These are phyloP conservation scores for Electrona antarctica DNA, from an alignment of 2,113 vertebrate species.

Conservation along the genomic window DNA sequence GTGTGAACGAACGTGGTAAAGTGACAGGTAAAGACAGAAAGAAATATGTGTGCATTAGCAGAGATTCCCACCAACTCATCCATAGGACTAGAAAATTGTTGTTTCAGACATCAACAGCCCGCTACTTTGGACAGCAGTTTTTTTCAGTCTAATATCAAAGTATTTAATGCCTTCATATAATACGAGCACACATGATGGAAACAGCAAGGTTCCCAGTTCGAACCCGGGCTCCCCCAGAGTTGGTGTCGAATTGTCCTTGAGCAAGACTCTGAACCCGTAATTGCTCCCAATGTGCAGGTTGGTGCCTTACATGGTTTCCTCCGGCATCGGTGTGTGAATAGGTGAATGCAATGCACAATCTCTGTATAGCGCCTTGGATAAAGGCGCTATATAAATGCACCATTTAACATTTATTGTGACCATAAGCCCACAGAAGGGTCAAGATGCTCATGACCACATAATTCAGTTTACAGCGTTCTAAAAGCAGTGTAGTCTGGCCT, in stretches of 20 bases:
- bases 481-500: neutral
- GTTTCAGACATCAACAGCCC: conserved; percentile 23
- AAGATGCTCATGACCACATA: neutral
- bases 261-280: too few species aligned
- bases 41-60: conserved; percentile 6
- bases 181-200: conserved; percentile 1
- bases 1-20: too few species aligned
- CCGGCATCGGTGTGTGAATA: too few species aligned
- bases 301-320: too few species aligned
- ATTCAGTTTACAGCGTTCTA: conserved; percentile 21
- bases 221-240: too few species aligned
- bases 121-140: neutral
- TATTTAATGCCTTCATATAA: conserved; percentile 17
- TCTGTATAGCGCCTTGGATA: too few species aligned
- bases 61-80: conserved; percentile 22
- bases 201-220: too few species aligned
- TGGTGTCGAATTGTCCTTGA: too few species aligned
- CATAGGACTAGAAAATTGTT: neutral
- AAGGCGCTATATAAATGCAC: too few species aligned
- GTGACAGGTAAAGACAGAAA: conserved; percentile 18
- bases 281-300: too few species aligned
- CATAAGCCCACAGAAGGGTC: conserved; percentile 8
- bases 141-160: neutral
- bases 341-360: too few species aligned
- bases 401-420: conserved; percentile 1